A percentile compares a stretch with the other conserved stretches of the same genome.
Evolutionary conservation across 2,113 vertebrate species (phyloP).

Genomic region (Elaphurus davidianus): DNA sequence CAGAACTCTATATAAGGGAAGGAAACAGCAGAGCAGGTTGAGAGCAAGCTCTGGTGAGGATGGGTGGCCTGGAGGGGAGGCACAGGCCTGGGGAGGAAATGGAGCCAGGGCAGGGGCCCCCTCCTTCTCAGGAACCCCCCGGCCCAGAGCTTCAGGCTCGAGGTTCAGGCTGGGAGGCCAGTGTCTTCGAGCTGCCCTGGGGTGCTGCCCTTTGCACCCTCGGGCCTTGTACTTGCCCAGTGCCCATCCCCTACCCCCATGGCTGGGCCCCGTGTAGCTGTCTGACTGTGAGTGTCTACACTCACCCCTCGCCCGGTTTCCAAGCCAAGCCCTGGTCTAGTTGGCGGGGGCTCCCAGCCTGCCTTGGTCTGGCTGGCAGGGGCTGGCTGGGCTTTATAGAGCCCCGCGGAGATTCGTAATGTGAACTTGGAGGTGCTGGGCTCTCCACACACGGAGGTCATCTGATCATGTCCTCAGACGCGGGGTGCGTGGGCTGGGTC

Average conservation of each 20-base stretch:
- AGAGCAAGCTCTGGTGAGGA: not conserved
- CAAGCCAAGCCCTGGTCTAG: not conserved
- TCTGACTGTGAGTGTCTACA: not conserved
- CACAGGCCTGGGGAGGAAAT: not conserved
- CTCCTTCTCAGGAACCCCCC: not conserved
- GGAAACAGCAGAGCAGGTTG: not conserved
- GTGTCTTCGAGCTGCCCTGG: not conserved
- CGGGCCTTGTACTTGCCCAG: not conserved
- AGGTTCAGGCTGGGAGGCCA: not conserved
- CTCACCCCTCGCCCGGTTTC: not conserved
- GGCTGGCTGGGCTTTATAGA: not conserved
- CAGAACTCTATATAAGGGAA: slow-evolving; percentile 75
- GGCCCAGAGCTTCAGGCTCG: not conserved
- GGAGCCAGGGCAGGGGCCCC: not conserved
- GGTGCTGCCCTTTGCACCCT: not conserved
- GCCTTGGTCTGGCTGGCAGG: not conserved
- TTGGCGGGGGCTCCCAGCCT: not conserved
- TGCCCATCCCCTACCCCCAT: fast-evolving
- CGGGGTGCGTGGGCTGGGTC: fast-evolving
- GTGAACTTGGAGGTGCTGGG: not conserved
- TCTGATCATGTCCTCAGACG: not conserved
- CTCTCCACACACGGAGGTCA: not conserved
- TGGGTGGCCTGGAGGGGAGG: not conserved
- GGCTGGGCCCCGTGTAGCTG: not conserved
- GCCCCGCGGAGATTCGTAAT: fast-evolving